Conservation (phyloP, 2,888 invertebrate species). For the Parnassius smintheus region DNA sequence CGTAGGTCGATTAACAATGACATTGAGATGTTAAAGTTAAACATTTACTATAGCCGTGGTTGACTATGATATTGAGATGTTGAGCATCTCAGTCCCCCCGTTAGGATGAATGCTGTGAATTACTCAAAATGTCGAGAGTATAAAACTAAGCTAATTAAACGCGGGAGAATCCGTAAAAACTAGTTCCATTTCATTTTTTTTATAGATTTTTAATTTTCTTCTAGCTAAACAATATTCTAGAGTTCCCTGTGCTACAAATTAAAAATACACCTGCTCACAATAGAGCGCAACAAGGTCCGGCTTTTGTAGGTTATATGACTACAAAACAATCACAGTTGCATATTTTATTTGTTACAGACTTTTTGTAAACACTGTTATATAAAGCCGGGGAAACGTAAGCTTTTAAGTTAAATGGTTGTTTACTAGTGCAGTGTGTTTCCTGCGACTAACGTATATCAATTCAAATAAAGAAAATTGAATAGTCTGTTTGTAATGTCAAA, state of each 20-base stretch:
- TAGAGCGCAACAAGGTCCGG: constrained; percentile 22
- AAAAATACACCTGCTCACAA: constrained; percentile 16
- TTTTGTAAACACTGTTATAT: neutral
- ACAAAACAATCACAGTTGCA: constrained; percentile 17
- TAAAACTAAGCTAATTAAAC: too few species aligned
- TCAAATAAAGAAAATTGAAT: too few species aligned
- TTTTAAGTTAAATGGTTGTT: neutral
- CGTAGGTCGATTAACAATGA: too few species aligned
- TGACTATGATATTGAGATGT: too few species aligned
- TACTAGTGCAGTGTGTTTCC: neutral
- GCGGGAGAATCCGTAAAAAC: too few species aligned
- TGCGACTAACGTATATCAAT: neutral
- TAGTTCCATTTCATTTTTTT: too few species aligned
- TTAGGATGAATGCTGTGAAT: too few species aligned
- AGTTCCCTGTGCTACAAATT: constrained; percentile 14
- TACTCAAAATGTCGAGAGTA: too few species aligned
- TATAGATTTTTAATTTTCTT: neutral
- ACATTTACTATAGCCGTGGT: too few species aligned
- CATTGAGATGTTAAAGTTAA: too few species aligned
- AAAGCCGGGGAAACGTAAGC: neutral
- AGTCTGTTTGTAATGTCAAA: too few species aligned
- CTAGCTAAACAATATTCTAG: constrained; percentile 3
- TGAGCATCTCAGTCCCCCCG: too few species aligned
- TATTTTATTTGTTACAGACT: constrained; percentile 7
- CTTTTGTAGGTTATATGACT: constrained; percentile 13